Evolutionary conservation across 2,888 invertebrate genomes (phyloP).

Genomic region (Periphyllus acericola): DNA sequence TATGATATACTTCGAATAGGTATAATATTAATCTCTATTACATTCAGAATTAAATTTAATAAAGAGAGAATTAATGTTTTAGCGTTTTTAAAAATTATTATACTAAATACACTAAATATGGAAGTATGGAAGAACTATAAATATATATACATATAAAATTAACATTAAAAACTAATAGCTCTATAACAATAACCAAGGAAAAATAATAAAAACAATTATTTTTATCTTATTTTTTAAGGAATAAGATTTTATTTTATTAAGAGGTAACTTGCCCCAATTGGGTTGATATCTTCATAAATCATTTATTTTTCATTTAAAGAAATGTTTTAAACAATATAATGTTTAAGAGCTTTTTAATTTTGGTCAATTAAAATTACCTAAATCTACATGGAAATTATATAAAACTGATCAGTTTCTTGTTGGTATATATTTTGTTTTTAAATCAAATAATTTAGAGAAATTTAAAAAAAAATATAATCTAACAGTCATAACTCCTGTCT

Average conservation of each 20-base stretch:
- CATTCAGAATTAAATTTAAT: background rate
- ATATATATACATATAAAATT: background rate
- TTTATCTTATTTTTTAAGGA: constrained; percentile 49
- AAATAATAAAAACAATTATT: constrained; percentile 49
- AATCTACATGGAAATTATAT: background rate
- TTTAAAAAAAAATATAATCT: background rate
- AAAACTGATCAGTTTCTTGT: background rate
- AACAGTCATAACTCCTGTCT: background rate
- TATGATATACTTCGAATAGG: no score
- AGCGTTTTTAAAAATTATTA: no score
- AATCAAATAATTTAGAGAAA: no score
- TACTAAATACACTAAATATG: no score
- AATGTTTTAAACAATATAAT: background rate
- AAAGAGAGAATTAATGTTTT: background rate
- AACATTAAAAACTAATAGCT: background rate
- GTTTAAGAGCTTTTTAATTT: background rate
- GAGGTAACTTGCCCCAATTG: constrained; percentile 40
- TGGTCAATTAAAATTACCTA: constrained; percentile 41
- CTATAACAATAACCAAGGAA: background rate
- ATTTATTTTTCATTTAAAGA: constrained; percentile 9
- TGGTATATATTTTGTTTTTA: background rate
- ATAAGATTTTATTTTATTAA: constrained; percentile 36
- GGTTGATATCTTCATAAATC: constrained; percentile 20
- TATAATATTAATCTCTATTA: background rate
- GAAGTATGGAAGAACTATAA: no score